Conservation (phyloP, 2,888 invertebrate species). For the Selenia dentaria region DNA sequence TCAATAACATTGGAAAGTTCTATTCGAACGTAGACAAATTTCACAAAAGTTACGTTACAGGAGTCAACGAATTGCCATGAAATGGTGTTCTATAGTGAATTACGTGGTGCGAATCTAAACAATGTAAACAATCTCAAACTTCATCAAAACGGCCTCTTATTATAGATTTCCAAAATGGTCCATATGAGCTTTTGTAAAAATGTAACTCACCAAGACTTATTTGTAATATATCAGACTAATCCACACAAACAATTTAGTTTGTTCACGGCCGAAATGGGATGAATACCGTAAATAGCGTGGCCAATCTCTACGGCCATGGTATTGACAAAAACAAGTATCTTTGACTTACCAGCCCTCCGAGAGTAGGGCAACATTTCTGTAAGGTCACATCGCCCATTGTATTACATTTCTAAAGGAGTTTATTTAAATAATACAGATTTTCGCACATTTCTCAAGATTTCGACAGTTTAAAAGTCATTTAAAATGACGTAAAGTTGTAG, state of each 20-base stretch:
- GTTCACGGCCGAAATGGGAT: neutral
- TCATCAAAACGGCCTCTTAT: too few species aligned
- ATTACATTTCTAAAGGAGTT: slow-evolving; percentile 11
- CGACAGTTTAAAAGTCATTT: neutral
- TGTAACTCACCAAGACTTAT: neutral
- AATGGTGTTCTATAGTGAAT: too few species aligned
- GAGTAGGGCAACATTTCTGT: slow-evolving; percentile 26
- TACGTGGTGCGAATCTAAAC: too few species aligned
- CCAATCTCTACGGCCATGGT: slow-evolving; percentile 6
- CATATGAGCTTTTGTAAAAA: too few species aligned
- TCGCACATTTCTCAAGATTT: neutral
- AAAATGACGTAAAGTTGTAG: neutral
- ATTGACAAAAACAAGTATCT: slow-evolving; percentile 5
- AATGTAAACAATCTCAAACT: too few species aligned
- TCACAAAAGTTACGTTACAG: too few species aligned
- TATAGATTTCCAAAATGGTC: too few species aligned
- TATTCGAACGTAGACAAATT: too few species aligned
- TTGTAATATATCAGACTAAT: neutral
- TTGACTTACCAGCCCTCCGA: slow-evolving; percentile 24
- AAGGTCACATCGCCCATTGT: slow-evolving; percentile 27
- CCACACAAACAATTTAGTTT: neutral
- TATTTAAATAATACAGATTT: slow-evolving; percentile 4
- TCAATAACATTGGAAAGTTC: too few species aligned
- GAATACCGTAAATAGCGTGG: neutral
- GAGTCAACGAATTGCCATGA: too few species aligned